Evolutionary conservation across 53 echinoderm and acorn worm genomes (phyloP), one percentile per base, ranked within the genome.

Genomic region (Arbacia lixula): DNA sequence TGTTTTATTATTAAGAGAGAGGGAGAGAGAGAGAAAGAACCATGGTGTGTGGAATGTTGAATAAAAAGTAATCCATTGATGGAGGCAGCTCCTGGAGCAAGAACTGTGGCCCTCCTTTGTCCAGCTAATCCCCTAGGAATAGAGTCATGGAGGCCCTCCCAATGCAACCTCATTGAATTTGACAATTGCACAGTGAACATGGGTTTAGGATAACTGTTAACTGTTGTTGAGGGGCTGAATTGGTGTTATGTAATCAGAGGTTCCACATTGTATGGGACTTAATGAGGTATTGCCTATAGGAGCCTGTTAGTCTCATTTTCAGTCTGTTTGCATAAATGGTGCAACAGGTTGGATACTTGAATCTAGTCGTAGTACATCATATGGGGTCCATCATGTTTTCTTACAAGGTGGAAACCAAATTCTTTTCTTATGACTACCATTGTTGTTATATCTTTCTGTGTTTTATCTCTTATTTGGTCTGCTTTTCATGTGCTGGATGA

Each of bases 91-190:
- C 3, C 20, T 17, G 3, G 12, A 17, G 34, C 32, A 66, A 36
- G 46, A 53, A 73, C 49, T 73, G 73, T 73, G 73, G 73, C 29
- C n/a, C n/a, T 73, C 53, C 33, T 73, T 73, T 73, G 73, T 53
- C 17, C n/a, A 3, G 30, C 73, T 73, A 52, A 73, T 52, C 53
- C 73, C 53, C 53, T 38, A 51, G 73, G 73, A 73, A 73, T 73
- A 51, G 52, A 52, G 30, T 6, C 16, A 52, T 33, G 53, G 51
- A 52, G 73, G 51, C 53, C 34, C 73, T 33, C 46, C 53, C 46
- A 50, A 5, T 0, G n/a, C 8, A n/a, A 16, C 53, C 53, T 52
- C 73, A 43, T 73, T 73, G 73, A 73, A 73, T 32, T 73, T 73
- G 73, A 73, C 73, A 73, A 73, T 73, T 50, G 73, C 6, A 16